Percentiles rank a stretch among this genome's conserved stretches.
Conservation (phyloP, 2,888 invertebrate species). For the Aleiodes leptofemur region DNA sequence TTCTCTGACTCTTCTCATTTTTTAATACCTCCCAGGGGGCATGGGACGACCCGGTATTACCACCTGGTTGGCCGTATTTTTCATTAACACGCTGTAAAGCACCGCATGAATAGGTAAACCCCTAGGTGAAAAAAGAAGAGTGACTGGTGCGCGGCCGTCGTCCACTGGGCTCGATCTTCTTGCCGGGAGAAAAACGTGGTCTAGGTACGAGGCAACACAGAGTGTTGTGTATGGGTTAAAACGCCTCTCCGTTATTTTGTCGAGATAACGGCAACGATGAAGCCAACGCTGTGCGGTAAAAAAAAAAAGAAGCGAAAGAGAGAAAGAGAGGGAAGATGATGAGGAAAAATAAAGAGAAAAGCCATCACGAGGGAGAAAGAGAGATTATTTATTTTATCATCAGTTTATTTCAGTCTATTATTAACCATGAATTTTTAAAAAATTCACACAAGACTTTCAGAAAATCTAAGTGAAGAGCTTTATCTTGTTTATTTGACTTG, state of each 20-base stretch:
- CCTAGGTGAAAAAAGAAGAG: slow-evolving; percentile 51
- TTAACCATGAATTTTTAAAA: too few species aligned
- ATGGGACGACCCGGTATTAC: slow-evolving; percentile 39
- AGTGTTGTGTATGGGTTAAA: slow-evolving; percentile 48
- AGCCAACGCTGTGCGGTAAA: slow-evolving; percentile 44
- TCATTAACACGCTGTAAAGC: slow-evolving; percentile 72
- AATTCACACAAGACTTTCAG: too few species aligned
- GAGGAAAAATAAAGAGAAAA: slow-evolving; percentile 26
- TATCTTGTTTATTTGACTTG: too few species aligned
- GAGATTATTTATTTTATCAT: slow-evolving; percentile 5
- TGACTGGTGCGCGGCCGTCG: slow-evolving; percentile 23
- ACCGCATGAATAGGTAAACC: slow-evolving; percentile 70
- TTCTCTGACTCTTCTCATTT: background rate
- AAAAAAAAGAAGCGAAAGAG: slow-evolving; percentile 9
- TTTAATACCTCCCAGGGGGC: slow-evolving; percentile 21
- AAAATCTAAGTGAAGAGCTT: too few species aligned
- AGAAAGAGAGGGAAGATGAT: slow-evolving; percentile 12
- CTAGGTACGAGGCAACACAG: slow-evolving; percentile 9
- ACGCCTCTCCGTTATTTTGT: slow-evolving; percentile 53
- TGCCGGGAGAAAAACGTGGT: slow-evolving; percentile 45
- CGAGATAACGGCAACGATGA: slow-evolving; percentile 50
- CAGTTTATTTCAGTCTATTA: background rate
- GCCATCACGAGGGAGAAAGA: background rate
- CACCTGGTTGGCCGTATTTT: slow-evolving; percentile 70
- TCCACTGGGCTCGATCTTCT: slow-evolving; percentile 49